phyloP scores from a whole-genome alignment of 2,797 vertebrate species.

The Mionectes olivaceus region DNA sequence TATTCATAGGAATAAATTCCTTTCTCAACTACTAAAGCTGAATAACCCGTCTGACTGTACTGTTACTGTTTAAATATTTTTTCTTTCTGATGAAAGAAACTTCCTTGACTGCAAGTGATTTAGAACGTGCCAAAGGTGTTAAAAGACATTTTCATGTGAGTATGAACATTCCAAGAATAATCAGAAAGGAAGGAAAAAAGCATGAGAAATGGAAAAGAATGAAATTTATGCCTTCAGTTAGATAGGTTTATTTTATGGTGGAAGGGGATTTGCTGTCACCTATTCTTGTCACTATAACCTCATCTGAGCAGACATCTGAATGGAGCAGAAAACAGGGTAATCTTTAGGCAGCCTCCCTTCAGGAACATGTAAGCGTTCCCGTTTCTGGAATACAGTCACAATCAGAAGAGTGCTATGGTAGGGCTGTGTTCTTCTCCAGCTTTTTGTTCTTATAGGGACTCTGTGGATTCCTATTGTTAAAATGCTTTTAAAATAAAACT shows the following conservation, averaged over 20 bases:
- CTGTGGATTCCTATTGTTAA: neutral
- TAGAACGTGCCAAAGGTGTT: neutral
- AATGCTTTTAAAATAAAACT: neutral
- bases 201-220: neutral
- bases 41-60: neutral
- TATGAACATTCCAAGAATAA: neutral
- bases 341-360: neutral
- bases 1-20: neutral
- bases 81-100: neutral
- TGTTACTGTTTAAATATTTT: neutral
- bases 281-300: neutral
- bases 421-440: accelerated
- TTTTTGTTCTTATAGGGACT: neutral
- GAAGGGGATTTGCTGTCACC: neutral
- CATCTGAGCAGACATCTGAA: neutral
- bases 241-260: neutral
- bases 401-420: neutral
- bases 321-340: neutral
- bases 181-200: neutral
- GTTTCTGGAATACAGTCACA: neutral
- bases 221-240: neutral
- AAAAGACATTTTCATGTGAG: neutral
- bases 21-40: neutral
- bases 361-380: accelerated
- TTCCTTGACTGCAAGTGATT: neutral